A percentile compares a stretch with the other conserved stretches of the same genome.
Conservation (phyloP, 30 jellyfish, hydroid and myxozoan species). For the Haliclystus octoradiatus region DNA sequence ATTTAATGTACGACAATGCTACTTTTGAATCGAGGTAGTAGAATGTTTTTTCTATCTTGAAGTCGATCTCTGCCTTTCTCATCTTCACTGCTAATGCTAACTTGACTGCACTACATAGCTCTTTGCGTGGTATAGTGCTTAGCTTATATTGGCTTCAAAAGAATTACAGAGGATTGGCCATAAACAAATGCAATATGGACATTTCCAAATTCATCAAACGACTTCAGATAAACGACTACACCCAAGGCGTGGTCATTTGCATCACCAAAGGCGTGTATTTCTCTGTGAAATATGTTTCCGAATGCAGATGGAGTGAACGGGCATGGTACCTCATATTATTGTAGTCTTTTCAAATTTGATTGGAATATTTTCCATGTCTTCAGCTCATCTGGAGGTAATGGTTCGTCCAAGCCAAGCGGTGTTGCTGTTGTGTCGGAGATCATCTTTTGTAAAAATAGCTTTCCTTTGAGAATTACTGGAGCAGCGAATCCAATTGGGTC, state of each 20-base stretch:
- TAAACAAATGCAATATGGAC: not conserved
- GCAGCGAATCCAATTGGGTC: slow-evolving; percentile 26
- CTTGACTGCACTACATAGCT: not conserved
- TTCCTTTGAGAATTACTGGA: slow-evolving; percentile 31
- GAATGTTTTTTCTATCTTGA: not conserved
- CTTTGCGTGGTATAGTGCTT: not conserved
- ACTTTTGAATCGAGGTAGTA: not conserved
- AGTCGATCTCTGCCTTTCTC: not conserved
- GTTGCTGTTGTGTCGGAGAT: not conserved
- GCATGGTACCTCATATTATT: not conserved
- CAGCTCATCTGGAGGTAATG: slow-evolving; percentile 17
- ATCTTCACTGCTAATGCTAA: not conserved
- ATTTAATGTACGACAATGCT: not conserved
- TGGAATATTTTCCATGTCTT: slow-evolving; percentile 6
- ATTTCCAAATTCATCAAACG: not conserved
- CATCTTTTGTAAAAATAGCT: slow-evolving; percentile 16
- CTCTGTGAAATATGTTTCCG: not conserved
- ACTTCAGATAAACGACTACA: not conserved
- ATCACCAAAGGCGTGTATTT: not conserved
- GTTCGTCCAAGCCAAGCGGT: slow-evolving; percentile 26
- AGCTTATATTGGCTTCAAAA: not conserved
- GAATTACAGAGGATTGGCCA: not conserved
- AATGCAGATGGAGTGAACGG: not conserved
- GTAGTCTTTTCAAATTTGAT: not conserved
- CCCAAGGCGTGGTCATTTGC: not conserved